A percentile compares a stretch with the other conserved stretches of the same genome.
Conservation (phyloP, 1,140 invertebrate species). For the Metopolophium dirhodum region DNA sequence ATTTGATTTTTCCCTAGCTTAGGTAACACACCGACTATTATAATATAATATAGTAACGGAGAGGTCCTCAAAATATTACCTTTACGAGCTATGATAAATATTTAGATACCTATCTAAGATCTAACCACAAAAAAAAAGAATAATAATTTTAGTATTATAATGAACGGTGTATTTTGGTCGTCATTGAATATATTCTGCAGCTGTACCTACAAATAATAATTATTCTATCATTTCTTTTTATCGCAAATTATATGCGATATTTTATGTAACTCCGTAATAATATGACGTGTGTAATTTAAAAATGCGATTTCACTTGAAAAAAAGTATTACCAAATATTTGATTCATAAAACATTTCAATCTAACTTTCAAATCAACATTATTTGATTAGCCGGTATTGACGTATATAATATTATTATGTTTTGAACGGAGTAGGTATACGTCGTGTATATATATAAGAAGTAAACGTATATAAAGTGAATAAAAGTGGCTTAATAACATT, state of each 20-base stretch:
- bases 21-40: no score
- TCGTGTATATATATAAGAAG: neutral
- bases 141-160: neutral
- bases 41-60: no score
- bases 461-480: neutral
- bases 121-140: neutral
- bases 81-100: neutral
- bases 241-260: neutral
- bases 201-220: neutral
- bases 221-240: neutral
- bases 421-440: neutral
- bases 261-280: neutral
- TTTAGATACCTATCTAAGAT: neutral
- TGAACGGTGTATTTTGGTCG: neutral
- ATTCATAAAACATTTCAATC: slow-evolving; percentile 24
- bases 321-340: slow-evolving; percentile 19
- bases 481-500: neutral
- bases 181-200: neutral
- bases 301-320: neutral
- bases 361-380: slow-evolving; percentile 17
- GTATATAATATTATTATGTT: neutral
- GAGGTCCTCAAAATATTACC: neutral
- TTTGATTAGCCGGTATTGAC: neutral
- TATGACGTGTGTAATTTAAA: neutral
- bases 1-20: neutral